Conservation (phyloP, 2,113 vertebrate species). For the Cynoglossus semilaevis region DNA sequence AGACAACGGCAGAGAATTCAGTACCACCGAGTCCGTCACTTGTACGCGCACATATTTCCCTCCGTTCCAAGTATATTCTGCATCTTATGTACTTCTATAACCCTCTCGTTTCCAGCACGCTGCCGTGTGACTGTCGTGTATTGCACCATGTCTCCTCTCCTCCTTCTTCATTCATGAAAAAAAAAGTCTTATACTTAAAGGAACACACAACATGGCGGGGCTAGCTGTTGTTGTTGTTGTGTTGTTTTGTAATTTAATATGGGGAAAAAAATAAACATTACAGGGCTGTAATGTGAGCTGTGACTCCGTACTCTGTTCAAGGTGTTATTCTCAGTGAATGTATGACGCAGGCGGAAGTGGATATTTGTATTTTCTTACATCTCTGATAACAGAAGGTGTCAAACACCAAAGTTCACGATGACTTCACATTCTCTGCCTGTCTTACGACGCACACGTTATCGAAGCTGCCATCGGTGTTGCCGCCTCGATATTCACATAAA, state of each 20-base stretch:
- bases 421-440: not conserved
- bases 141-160: constrained; percentile 5
- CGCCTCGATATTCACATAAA: too few species aligned
- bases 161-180: constrained; percentile 84
- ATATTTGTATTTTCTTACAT: not conserved
- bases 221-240: constrained; percentile 59
- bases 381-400: not conserved
- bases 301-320: too few species aligned
- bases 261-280: constrained; percentile 82
- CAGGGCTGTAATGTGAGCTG: not conserved
- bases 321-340: too few species aligned
- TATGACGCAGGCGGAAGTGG: not conserved
- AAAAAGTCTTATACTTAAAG: constrained; percentile 65
- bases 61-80: too few species aligned
- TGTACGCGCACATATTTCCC: not conserved
- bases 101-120: not conserved
- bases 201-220: constrained; percentile 85
- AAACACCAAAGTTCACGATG: constrained; percentile 13
- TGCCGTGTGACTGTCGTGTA: not conserved
- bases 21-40: not conserved
- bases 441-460: not conserved
- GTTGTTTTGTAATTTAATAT: constrained; percentile 77
- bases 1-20: constrained; percentile 9
- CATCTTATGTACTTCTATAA: not conserved
- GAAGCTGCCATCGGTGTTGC: not conserved